Evolutionary conservation across 2,113 vertebrate species (phyloP), one percentile per base, ranked within the genome.

Genomic region (Serilophus lunatus): DNA sequence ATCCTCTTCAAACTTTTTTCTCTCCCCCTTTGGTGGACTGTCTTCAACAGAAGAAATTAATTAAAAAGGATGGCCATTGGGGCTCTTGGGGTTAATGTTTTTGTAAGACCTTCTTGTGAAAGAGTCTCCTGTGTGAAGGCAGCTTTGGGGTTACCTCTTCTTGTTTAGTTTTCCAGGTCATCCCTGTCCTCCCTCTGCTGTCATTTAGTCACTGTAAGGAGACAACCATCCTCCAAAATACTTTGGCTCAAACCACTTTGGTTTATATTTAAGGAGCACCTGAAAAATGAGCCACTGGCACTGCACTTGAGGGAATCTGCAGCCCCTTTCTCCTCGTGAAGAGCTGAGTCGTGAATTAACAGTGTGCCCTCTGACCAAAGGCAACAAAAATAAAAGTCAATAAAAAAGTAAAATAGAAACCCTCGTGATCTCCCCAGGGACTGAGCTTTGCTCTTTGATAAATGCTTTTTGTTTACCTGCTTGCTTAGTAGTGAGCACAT

Each of bases 101-200:
- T 22, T 54, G 9, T 47, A 31, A 77, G 66, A 50, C 31, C 20
- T 31, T n/a, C 33, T 86, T 16, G 1, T 31, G 36, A 51, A 33
- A 66, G 13, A 72, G 13, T 83, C 13, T 54, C 19, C 47, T 45
- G 7, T 20, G 10, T 42, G 29, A 54, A 12, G 38, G 42, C 17
- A 65, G 2, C 20, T 77, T n/a, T 18, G n/a, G 15, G n/a, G 15
- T 57, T 61, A 17, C 19, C 25, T 38, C 19, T 19, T 36, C 13
- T 25, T 65, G 35, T 7, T 84, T 44, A 9, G 17, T 74, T 80
- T 40, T 23, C 25, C 18, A 19, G 15, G 14, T 20, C 38, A 17
- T 29, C 7, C 10, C 33, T 56, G 35, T 50, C 4, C 11, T 10
- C 2, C 4, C 11, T 10, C 2, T 0, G 0, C 38, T 4, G 4